A percentile compares a stretch with the other conserved stretches of the same genome.
Evolutionary conservation across 2,888 invertebrate species (phyloP).

Genomic region (Polyommatus iphigenia): DNA sequence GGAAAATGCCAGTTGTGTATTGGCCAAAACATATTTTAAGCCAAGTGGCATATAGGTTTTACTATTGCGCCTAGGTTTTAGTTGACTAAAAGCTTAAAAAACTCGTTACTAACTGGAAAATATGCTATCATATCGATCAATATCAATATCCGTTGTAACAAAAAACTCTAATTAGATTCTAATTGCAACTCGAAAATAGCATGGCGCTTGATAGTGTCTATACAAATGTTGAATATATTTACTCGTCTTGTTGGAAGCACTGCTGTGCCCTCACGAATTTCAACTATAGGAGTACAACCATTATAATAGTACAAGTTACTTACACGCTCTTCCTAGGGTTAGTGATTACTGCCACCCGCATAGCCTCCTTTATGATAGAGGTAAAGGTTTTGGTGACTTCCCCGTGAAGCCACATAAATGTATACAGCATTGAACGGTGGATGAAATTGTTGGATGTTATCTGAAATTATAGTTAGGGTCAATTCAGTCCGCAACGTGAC

Average conservation of each 20-base stretch:
- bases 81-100: not conserved
- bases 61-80: not conserved
- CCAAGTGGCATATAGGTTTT: slow-evolving; percentile 18
- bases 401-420: slow-evolving; percentile 84
- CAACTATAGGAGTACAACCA: no score
- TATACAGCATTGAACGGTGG: slow-evolving; percentile 82
- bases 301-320: no score
- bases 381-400: slow-evolving; percentile 73
- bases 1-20: slow-evolving; percentile 67
- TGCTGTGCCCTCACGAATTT: no score
- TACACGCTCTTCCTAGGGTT: slow-evolving; percentile 82
- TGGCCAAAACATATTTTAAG: slow-evolving; percentile 70
- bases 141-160: no score
- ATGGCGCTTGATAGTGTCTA: no score
- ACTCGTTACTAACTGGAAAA: not conserved
- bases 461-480: slow-evolving; percentile 44
- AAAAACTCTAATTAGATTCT: no score
- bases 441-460: slow-evolving; percentile 79
- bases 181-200: no score
- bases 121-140: no score
- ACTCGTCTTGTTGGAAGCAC: no score
- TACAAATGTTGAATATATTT: no score
- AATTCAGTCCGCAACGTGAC: no score
- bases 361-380: slow-evolving; percentile 77
- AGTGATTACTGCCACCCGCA: slow-evolving; percentile 83